Evolutionary conservation across 1,140 invertebrate genomes (phyloP), one percentile per base, ranked within the genome.

Genomic region (Danaus melanippus): DNA sequence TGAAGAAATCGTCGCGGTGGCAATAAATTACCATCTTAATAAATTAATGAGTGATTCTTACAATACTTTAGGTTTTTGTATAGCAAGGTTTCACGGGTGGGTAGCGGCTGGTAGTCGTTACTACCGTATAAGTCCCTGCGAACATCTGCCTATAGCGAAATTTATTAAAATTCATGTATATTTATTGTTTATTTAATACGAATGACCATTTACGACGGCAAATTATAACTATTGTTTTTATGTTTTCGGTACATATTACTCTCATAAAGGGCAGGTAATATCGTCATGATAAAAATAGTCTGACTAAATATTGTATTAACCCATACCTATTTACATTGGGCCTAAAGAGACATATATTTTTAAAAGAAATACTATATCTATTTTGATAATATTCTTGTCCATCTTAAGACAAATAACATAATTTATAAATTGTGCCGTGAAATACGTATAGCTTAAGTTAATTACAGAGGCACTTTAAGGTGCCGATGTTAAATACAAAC

Each of bases 1-100:
- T 66, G 71, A 73, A 71, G 72, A 77, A 84, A 84, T 82, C 75
- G 74, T 74, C 67, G 71, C 62, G 60, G 63, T 60, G 66, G 68
- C 72, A 75, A 84, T 86, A 84, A 82, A 86, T 84, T 84, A 84
- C 77, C 80, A 86, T 84, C 77, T 76, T 84, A 84, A 86, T 84
- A 84, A 84, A 76, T 83, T 79, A 84, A 84, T 82, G 84, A 82
- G 79, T 82, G 74, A 81, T 82, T 78, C 78, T 72, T 71, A 58
- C 71, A 76, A 86, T 84, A 73, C 69, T 70, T 77, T 32, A 45
- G 51, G 69, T 83, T 86, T 84, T 84, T 80, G 64, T 60, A 52
- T 43, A 47, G 17, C 50, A 64, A 69, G 63, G 80, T 77, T 71
- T 61, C 69, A 67, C 60, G 62, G 68, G 49, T 67, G 61, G 2